Percentiles rank a stretch among this genome's conserved stretches.
Evolutionary conservation across 2,888 invertebrate genomes (phyloP).

Genomic region (Coecobrya sp.): DNA sequence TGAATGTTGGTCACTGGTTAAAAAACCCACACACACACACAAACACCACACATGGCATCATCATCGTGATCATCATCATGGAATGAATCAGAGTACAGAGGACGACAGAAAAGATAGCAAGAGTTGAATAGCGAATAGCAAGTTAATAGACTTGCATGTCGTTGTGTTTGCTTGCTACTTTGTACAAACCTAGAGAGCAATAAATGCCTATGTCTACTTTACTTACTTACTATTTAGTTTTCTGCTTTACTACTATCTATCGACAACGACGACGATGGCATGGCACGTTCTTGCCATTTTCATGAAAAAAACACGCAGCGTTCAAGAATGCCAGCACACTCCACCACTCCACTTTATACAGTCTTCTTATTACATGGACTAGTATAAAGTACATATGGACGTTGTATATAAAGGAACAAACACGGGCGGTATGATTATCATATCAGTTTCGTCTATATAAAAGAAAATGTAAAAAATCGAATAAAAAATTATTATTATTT

Average conservation of each 20-base stretch:
- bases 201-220: not conserved
- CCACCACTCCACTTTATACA: no score
- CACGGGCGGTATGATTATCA: no score
- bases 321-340: not conserved
- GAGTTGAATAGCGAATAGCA: not conserved
- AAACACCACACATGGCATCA: constrained; percentile 36
- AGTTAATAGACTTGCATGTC: not conserved
- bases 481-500: no score
- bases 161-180: not conserved
- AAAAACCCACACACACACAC: constrained; percentile 30
- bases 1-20: constrained; percentile 26
- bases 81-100: constrained; percentile 13
- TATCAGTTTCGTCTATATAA: no score
- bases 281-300: constrained; percentile 40
- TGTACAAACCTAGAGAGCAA: not conserved
- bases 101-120: not conserved
- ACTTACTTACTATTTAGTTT: not conserved
- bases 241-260: not conserved
- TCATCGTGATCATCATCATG: not conserved
- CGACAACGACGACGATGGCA: not conserved
- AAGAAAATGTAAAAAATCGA: no score
- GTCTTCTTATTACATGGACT: not conserved
- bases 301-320: not conserved
- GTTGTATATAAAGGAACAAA: not conserved
- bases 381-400: not conserved